Base-by-base conservation (phyloP, 2,888 invertebrate species). In the Dicyrtoma fusca region DNA sequence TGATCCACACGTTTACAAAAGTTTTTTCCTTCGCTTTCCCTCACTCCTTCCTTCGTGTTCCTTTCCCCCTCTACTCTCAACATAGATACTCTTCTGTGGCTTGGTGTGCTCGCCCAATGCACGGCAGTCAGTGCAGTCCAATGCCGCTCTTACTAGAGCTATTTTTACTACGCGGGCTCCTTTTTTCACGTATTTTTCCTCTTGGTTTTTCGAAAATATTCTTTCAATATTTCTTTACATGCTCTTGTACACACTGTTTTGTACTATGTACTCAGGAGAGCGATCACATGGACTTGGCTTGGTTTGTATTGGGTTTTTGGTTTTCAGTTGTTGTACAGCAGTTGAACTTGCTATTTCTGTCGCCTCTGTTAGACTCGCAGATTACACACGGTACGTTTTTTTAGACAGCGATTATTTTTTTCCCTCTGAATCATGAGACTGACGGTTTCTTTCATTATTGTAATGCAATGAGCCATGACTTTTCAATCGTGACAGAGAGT, bases 1-100 rank as follows among this genome's bases (percentile, higher is more conserved):
- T 73, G 75, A 75, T 75, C 75, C 69, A 68, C 25, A 66, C 65
- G 57, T 66, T 74, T 74, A 45, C 63, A 72, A 70, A 71, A 75
- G 65, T 73, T 75, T 74, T 62, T 55, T 71, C 66, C 68, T 65
- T 34, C 62, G n/a, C 45, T 66, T 53, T n/a, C 19, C 47, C 65
- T 25, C 23, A 47, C 59, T 49, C 53, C 14, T 34, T 19, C 21
- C 21, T 23, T 45, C 23, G 23, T 34, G 25, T n/a, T 68, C 5
- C 45, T 51, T 44, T 47, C 14, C 45, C 21, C 59, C 45, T 57
- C 55, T 44, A 14, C 42, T 59, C 47, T 25, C 19, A 23, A 47
- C 47, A 21, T 14, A 49, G 34, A n/a, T 34, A 8, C 34, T 34
- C 3, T 34, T 3, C 4, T 34, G 34, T 34, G 34, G 34, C 34